These are phyloP conservation scores for Margarornis squamiger DNA, from an alignment of 2,797 vertebrate species.

Conservation along the genomic window DNA sequence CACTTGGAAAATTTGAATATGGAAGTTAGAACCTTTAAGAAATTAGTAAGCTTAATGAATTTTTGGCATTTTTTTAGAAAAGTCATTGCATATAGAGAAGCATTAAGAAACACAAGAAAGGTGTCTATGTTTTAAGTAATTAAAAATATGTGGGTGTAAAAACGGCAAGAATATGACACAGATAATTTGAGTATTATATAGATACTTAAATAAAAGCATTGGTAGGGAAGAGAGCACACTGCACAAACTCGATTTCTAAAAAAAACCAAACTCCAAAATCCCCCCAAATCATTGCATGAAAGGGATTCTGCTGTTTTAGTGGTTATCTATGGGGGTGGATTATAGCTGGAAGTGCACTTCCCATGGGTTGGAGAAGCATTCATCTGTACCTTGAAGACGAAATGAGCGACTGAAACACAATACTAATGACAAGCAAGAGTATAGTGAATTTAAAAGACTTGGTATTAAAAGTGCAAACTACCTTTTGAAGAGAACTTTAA, in stretches of 20 bases:
- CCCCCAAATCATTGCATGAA: not conserved
- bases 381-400: not conserved
- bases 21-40: not conserved
- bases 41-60: not conserved
- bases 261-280: not conserved
- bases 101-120: not conserved
- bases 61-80: not conserved
- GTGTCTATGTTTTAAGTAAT: not conserved
- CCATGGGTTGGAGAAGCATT: not conserved
- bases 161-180: not conserved
- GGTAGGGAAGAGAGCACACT: not conserved
- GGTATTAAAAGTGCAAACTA: not conserved
- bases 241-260: not conserved
- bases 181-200: not conserved
- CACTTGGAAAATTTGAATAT: slow-evolving; percentile 8
- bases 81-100: not conserved
- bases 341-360: not conserved
- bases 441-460: not conserved
- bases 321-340: not conserved
- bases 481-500: not conserved
- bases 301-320: not conserved
- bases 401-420: not conserved
- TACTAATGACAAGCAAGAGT: not conserved
- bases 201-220: not conserved
- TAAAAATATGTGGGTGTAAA: not conserved